phyloP scores from a whole-genome alignment of 2,888 invertebrate genomes.

The Orchesellides sinensis region DNA sequence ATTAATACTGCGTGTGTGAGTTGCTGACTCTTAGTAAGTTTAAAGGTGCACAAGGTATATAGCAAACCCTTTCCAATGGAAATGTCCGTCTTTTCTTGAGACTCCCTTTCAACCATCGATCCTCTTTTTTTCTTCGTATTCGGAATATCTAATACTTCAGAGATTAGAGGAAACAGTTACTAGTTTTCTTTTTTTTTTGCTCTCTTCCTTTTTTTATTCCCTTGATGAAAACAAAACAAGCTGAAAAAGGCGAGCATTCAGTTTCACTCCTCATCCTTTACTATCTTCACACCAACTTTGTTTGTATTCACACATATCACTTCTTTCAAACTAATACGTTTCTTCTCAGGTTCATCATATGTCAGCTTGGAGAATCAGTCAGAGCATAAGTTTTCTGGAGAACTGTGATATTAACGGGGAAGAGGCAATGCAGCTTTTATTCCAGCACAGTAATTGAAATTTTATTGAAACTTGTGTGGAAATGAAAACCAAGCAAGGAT shows the following conservation, averaged over 20 bases:
- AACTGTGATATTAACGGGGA: neutral
- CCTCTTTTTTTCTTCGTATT: slow-evolving; percentile 21
- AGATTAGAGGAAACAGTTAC: slow-evolving; percentile 53
- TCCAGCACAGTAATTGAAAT: slow-evolving; percentile 24
- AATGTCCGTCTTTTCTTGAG: slow-evolving; percentile 26
- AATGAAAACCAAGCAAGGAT: neutral
- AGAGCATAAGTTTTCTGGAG: slow-evolving; percentile 21
- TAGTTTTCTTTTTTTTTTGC: slow-evolving; percentile 6
- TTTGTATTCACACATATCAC: slow-evolving; percentile 5
- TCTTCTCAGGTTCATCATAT: neutral
- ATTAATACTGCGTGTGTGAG: neutral
- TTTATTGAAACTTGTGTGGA: slow-evolving; percentile 13
- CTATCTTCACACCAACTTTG: neutral
- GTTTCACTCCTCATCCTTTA: neutral
- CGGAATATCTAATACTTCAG: slow-evolving; percentile 50
- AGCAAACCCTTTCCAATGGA: too few species aligned
- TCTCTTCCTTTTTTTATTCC: slow-evolving; percentile 41
- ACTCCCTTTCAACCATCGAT: slow-evolving; percentile 27
- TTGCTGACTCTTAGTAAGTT: neutral
- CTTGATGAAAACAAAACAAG: slow-evolving; percentile 61
- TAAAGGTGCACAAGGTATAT: neutral
- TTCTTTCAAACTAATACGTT: neutral
- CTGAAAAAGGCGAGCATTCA: slow-evolving; percentile 16
- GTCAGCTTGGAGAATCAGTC: slow-evolving; percentile 15
- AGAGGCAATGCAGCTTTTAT: neutral